These are phyloP conservation scores for Serilophus lunatus DNA, from an alignment of 2,113 vertebrate species.

Conservation along the genomic window DNA sequence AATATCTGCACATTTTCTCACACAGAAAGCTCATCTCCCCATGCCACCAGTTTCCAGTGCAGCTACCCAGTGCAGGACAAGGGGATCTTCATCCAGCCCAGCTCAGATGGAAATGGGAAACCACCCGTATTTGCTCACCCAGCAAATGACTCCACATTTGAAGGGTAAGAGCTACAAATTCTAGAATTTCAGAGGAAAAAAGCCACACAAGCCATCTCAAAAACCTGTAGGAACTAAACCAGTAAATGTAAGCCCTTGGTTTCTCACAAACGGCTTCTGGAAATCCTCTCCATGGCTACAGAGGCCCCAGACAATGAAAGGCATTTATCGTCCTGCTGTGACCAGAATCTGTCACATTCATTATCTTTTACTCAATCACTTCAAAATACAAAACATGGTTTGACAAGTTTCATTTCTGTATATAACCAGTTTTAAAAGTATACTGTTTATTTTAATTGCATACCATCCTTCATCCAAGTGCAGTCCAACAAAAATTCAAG, in stretches of 20 bases:
- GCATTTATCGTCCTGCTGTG: neutral
- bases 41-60: neutral
- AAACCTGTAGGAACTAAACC: neutral
- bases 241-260: neutral
- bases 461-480: neutral
- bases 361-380: neutral
- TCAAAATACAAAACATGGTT: neutral
- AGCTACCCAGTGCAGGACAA: neutral
- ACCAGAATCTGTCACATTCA: neutral
- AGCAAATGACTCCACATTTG: neutral
- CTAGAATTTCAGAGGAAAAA: neutral
- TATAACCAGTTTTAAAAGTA: neutral
- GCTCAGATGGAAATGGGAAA: neutral
- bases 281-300: neutral
- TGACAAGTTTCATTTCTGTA: constrained; percentile 16
- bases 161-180: neutral
- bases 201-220: neutral
- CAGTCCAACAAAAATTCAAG: neutral
- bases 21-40: neutral
- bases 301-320: neutral
- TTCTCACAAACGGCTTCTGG: neutral
- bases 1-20: neutral
- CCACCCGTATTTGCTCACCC: neutral
- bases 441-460: constrained; percentile 5
- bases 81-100: neutral